Base-by-base conservation (phyloP, 2,113 vertebrate genomes). In the Mesembrinibis cayennensis region DNA sequence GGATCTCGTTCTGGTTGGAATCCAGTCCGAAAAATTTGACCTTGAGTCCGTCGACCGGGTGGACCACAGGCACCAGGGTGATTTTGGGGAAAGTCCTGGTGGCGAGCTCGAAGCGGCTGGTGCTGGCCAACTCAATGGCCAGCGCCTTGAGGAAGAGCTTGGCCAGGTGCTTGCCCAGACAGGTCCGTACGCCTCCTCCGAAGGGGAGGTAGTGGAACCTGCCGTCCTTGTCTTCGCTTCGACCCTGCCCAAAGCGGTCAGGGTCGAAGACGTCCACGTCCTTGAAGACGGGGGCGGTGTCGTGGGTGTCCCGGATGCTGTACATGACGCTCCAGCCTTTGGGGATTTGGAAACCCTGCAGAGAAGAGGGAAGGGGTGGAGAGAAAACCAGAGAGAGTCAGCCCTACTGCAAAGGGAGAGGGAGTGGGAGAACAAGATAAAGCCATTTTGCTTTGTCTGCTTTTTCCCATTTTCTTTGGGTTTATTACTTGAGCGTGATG, bases 241-340 rank as follows among this genome's bases (percentile, higher is more conserved):
- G 98, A n/a, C 99, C 99, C 87, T 98, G 98, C 45, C 99, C 98
- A 45, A 99, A 99, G 90, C 99, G 99, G 78, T 99, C 99, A 0
- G 99, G 99, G 69, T 99, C 99, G 0, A 99, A 99, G 66, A 98
- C 97, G 0, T 98, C 99, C 88, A 99, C 99, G 1, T 99, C 99
- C 95, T 99, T 99, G 97, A 99, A 99, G 72, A 99, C 99, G 0
- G 99, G 98, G 0, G 99, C 98, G 0, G 99, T 99, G 98, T 99
- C 99, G 0, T 99, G 99, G 29, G 99, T 99, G 97, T 99, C 99
- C 36, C 99, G 98, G 96, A 99, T 99, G 98, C 99, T 99, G 98
- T 99, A 99, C 99, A 99, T 99, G 66, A 99, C 99, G 5, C 99
- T 99, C 99, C 99, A 99, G 72, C 99, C 99, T 78, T 99, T 99